phyloP scores from a whole-genome alignment of 2,113 vertebrate genomes.

The Sakesphorus luctuosus region DNA sequence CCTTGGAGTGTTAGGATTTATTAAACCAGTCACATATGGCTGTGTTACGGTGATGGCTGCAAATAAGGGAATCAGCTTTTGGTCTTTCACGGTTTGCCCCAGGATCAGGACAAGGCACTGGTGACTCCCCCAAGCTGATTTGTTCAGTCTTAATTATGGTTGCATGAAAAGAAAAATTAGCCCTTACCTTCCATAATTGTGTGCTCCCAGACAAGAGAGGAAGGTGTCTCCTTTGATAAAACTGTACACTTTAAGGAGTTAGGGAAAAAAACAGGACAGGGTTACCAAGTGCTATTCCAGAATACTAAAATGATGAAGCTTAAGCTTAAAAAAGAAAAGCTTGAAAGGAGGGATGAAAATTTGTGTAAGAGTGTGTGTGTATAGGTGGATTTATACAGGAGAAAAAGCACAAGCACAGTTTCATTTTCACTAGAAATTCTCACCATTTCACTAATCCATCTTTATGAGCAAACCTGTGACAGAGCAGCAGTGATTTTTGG shows the following conservation, averaged over 20 bases:
- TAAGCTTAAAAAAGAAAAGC: neutral
- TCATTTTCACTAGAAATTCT: neutral
- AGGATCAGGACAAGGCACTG: neutral
- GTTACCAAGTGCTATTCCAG: neutral
- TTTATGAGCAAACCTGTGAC: neutral
- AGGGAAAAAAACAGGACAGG: rapidly evolving
- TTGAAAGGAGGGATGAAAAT: neutral
- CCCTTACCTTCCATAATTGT: neutral
- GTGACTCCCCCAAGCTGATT: neutral
- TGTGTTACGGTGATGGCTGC: neutral
- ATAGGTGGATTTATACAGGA: neutral
- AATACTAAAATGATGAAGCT: neutral
- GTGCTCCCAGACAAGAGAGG: neutral
- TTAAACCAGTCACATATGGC: neutral
- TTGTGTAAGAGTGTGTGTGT: neutral
- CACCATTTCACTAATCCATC: neutral
- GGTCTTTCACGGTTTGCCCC: neutral
- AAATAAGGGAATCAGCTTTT: rapidly evolving
- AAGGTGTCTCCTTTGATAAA: neutral
- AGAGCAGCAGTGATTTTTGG: neutral
- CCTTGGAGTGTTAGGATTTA: neutral
- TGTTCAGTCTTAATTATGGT: neutral
- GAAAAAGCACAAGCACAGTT: neutral
- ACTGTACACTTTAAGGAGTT: neutral
- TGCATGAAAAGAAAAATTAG: neutral